Evolutionary conservation across 1,140 invertebrate genomes (phyloP), one percentile per base, ranked within the genome.

Genomic region (Pseudobourletiella spinata): DNA sequence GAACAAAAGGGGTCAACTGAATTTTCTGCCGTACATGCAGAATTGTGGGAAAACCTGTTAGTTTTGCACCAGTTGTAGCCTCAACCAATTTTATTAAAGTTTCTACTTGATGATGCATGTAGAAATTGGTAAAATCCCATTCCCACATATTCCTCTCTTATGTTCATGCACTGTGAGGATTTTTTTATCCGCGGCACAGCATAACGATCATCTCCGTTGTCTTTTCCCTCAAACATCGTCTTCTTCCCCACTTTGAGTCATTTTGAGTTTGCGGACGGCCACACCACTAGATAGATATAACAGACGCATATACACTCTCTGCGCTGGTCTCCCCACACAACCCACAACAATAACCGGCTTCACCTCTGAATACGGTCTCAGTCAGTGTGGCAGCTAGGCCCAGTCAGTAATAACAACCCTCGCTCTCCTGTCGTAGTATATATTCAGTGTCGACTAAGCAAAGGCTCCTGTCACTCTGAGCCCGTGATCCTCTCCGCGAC

Each of bases 11-110:
- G n/a, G n/a, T n/a, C n/a, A n/a, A n/a, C n/a, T n/a, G n/a, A n/a
- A n/a, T n/a, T n/a, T n/a, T n/a, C n/a, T n/a, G n/a, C n/a, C n/a
- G n/a, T n/a, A n/a, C n/a, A n/a, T n/a, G n/a, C n/a, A n/a, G n/a
- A 54, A 54, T 54, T 54, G 30, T 54, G 50, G 50, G 50, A 54
- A 54, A 54, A 54, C 50, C 50, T 26, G 50, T 54, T 54, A 28
- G 50, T 54, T 54, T 54, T 54, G 50, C 50, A 54, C 50, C 50
- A 54, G 16, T 54, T 54, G 28, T 8, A 54, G 4, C 11, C 4
- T 22, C 11, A 48, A 22, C 44, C 11, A 48, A 15, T 48, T 48
- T 48, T 39, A 39, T 39, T 39, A 39, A 11, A 39, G 8, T 39
- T 39, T 39, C 8, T 11, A 11, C 8, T 11, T 39, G 32, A 39